phyloP scores from a whole-genome alignment of 2,113 vertebrate genomes.

The Stictonetta naevosa region DNA sequence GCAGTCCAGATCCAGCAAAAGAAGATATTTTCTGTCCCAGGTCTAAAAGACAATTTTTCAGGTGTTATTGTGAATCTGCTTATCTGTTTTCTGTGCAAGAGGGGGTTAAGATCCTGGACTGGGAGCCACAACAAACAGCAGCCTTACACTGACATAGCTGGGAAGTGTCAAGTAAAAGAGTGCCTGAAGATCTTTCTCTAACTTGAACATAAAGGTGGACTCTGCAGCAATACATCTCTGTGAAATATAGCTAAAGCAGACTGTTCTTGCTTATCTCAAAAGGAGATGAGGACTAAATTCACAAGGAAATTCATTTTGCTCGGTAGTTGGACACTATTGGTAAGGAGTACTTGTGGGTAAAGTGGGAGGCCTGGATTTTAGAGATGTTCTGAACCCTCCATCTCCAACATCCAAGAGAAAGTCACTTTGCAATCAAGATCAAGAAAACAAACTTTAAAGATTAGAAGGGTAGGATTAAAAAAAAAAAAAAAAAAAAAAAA shows the following conservation, averaged over 20 bases:
- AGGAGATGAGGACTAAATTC: background rate
- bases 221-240: background rate
- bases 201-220: background rate
- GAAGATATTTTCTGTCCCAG: background rate
- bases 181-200: background rate
- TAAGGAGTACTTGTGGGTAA: background rate
- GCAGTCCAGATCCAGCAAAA: background rate
- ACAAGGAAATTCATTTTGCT: background rate
- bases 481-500: background rate
- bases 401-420: background rate
- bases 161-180: background rate
- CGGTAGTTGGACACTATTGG: rapidly evolving
- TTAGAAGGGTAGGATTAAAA: background rate
- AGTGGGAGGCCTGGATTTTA: background rate
- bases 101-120: background rate
- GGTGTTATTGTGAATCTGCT: background rate
- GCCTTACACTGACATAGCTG: background rate
- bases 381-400: background rate
- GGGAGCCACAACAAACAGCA: background rate
- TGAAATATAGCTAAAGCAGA: background rate
- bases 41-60: background rate
- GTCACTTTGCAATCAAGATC: background rate
- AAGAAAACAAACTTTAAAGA: background rate
- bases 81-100: background rate
- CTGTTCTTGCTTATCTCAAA: background rate